Evolutionary conservation across 35 echinoderm and acorn worm genomes (phyloP), one percentile per base, ranked within the genome.

Genomic region (Ptychodera flava): DNA sequence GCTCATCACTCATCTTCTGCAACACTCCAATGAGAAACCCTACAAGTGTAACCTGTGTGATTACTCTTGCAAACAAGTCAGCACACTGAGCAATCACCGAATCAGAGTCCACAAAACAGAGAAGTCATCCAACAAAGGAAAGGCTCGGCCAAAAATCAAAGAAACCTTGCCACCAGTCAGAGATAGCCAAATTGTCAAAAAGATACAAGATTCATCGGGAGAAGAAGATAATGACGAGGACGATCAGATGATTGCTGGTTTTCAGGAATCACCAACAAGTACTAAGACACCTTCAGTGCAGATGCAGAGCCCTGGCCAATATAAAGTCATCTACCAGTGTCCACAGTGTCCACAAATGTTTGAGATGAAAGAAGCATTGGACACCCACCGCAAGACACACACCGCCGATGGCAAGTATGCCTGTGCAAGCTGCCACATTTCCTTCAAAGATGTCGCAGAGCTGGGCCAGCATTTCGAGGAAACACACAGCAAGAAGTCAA

Each of bases 11-110:
- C 88, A 90, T 75, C 80, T 83, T 75, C 77, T 53, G 31, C 33
- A 35, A 28, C 82, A 85, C 77, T 78, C 81, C 45, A 77, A 81
- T 38, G 88, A 90, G 2, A 90, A 90, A 35, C 88, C 88, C 29
- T 90, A 77, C 31, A 64, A 79, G 1, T 90, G 88, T 90, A 32
- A 80, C 22, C 28, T 84, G 16, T 90, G 88, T 81, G 38, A 78
- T 16, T 83, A 90, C 10, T 84, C 88, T 0, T 90, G 45, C 45
- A 64, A 64, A 64, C 45, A 64, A 22, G 45, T 64, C 6, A 64
- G 45, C 45, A 64, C 45, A 12, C 45, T 64, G 45, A 64, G 45
- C 45, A 64, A 64, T 64, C 45, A 64, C 22, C 6, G 22, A 64
- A 6, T 12, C 6, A 64, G 45, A 64, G 45, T 64, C 6, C 45